Percentiles rank a stretch among this genome's conserved stretches.
These are phyloP conservation scores for Sapajus apella DNA, from an alignment of 2,113 vertebrate genomes.

Conservation along the genomic window DNA sequence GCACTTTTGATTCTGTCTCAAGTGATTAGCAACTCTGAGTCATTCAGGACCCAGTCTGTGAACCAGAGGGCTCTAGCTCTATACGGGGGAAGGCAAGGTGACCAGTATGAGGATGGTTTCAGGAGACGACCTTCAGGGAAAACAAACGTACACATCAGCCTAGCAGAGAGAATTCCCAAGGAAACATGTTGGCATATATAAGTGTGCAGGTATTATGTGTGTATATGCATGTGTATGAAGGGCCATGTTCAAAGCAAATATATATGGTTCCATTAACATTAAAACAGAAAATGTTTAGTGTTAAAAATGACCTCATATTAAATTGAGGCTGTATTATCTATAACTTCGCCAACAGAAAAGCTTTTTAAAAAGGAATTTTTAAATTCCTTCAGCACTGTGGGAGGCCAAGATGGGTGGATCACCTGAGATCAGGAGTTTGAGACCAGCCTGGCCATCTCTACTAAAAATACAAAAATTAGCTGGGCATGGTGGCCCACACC, in stretches of 20 bases:
- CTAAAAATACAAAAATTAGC: too few species aligned
- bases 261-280: neutral
- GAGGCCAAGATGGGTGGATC: too few species aligned
- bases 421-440: too few species aligned
- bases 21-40: neutral
- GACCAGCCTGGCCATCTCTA: too few species aligned
- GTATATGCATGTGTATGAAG: neutral
- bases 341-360: slow-evolving; percentile 2
- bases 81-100: too few species aligned
- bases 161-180: neutral
- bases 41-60: neutral
- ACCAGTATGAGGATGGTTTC: neutral
- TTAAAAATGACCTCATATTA: slow-evolving; percentile 1
- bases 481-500: too few species aligned
- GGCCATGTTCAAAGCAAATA: neutral
- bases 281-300: neutral
- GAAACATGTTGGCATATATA: neutral
- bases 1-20: neutral
- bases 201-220: neutral
- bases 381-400: too few species aligned
- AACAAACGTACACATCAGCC: neutral
- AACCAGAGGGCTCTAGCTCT: neutral
- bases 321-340: neutral
- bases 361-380: neutral
- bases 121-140: neutral